Evolutionary conservation across 1,140 invertebrate genomes (phyloP).

Genomic region (Drosophila melanogaster): DNA sequence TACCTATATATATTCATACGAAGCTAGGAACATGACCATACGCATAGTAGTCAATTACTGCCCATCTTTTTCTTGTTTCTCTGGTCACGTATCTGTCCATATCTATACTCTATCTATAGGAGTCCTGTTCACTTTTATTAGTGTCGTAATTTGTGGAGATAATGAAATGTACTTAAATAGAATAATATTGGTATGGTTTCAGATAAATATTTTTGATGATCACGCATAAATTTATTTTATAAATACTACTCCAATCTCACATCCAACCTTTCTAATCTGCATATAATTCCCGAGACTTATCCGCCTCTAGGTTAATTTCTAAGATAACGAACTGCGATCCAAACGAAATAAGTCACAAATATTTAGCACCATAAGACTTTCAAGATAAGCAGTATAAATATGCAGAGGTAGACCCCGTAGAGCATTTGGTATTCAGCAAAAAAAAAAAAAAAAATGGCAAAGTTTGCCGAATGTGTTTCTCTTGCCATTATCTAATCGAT

Average conservation of each 20-base stretch:
- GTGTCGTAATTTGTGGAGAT: neutral
- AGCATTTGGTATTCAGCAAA: neutral
- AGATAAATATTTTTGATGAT: neutral
- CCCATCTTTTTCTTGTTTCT: neutral
- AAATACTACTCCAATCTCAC: constrained; percentile 10
- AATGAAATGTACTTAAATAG: neutral
- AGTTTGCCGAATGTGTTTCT: constrained; percentile 4
- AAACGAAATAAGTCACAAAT: constrained; percentile 15
- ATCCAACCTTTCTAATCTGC: constrained; percentile 6
- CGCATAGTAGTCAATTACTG: constrained; percentile 15
- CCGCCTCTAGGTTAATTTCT: constrained; percentile 12
- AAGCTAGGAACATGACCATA: neutral
- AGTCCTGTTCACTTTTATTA: constrained; percentile 11
- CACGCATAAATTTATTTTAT: constrained; percentile 6
- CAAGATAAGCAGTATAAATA: constrained; percentile 5
- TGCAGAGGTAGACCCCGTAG: neutral
- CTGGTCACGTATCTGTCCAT: constrained; percentile 24
- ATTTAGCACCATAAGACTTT: constrained; percentile 12
- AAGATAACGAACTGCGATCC: constrained; percentile 27
- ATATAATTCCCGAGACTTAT: neutral
- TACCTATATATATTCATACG: neutral
- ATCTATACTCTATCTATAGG: neutral
- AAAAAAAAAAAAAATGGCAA: neutral
- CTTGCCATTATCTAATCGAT: constrained; percentile 66
- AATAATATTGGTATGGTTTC: neutral